phyloP scores from a whole-genome alignment of 2,888 invertebrate species.

The Tenthredo mesomela region DNA sequence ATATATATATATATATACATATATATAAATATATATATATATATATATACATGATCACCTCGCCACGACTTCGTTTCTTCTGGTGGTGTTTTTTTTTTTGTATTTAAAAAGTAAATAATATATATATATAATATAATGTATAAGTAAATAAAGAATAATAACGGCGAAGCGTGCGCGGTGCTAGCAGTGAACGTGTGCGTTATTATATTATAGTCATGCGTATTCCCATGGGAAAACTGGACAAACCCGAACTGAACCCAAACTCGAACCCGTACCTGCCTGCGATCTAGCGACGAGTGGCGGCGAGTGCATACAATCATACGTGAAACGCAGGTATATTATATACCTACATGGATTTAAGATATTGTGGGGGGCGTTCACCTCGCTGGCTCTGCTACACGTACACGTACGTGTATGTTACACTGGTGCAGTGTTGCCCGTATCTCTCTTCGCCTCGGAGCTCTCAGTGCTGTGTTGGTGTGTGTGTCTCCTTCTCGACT shows the following conservation, averaged over 20 bases:
- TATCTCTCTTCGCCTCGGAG: slow-evolving; percentile 22
- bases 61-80: not conserved
- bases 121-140: not conserved
- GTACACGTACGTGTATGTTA: slow-evolving; percentile 36
- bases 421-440: slow-evolving; percentile 36
- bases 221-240: slow-evolving; percentile 74
- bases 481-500: slow-evolving; percentile 45
- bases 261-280: slow-evolving; percentile 57
- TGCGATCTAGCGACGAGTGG: slow-evolving; percentile 65
- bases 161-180: slow-evolving; percentile 7
- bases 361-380: slow-evolving; percentile 74
- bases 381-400: slow-evolving; percentile 62
- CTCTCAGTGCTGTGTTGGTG: not conserved
- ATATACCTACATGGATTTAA: slow-evolving; percentile 67
- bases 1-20: not conserved
- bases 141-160: slow-evolving; percentile 5
- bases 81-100: not conserved
- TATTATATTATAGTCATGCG: slow-evolving; percentile 14
- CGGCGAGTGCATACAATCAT: slow-evolving; percentile 40
- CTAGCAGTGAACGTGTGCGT: not conserved
- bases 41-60: not conserved
- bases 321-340: slow-evolving; percentile 50
- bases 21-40: not conserved
- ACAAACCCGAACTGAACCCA: slow-evolving; percentile 64
- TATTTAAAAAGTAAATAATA: not conserved